Evolutionary conservation across 2,113 vertebrate species (phyloP), one percentile per base, ranked within the genome.

Genomic region (Myiozetetes cayanensis): DNA sequence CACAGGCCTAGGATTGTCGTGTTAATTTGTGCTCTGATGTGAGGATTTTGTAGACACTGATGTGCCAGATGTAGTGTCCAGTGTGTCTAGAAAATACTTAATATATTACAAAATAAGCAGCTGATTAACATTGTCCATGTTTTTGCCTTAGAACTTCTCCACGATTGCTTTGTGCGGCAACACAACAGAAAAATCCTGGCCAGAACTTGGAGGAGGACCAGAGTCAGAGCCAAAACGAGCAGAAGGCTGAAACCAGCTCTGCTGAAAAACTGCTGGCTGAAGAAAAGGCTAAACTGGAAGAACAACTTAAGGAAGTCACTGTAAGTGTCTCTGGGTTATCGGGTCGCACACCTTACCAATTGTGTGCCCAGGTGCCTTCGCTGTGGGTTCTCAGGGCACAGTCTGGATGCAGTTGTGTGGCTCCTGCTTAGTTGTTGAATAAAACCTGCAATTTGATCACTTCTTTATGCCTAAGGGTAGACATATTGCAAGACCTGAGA

Each of bases 201-300:
- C 98, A 96, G 58, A 96, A 97, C 47, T 56, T 98, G 19, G 99
- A 99, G 43, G 99, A 99, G 62, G 98, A 99, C 33, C 41, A 79
- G 31, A 96, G 82, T n/a, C 98, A 96, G 50, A 89, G 84, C 65
- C 97, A 92, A 20, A 92, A 14, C 16, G 98, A 97, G 13, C 97
- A 97, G 46, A 99, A 98, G 93, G 41, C 95, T 5, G 99, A 99
- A 35, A 85, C 94, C 14, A 96, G 85, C 22, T 18, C 98, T 23
- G 50, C 97, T 33, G 98, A 98, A 86, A 99, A 98, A 52, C 73
- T 31, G 4, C 86, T 98, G 58, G 5, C 72, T 12, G 98, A 99
- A 91, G 99, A 99, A 96, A 99, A 99, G 97, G 92, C 47, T 37
- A 98, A 98, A 97, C 94, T 99, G 81, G 99, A 99, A 85, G 98